A percentile compares a stretch with the other conserved stretches of the same genome.
These are phyloP conservation scores for Drosophila parabipectinata DNA, from an alignment of 1,140 invertebrate species.

Conservation along the genomic window DNA sequence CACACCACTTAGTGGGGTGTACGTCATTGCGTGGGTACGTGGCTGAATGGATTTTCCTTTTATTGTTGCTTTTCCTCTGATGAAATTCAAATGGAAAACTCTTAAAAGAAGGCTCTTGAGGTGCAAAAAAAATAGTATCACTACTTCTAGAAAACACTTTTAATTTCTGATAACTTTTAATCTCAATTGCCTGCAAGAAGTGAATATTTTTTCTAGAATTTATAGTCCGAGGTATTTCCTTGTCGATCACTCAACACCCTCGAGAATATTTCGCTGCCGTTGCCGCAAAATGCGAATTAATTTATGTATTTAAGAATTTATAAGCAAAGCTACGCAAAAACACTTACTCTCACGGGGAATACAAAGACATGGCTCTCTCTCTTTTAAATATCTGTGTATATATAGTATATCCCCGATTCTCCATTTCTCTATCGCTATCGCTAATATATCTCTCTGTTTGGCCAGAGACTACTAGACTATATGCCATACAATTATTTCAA, in stretches of 20 bases:
- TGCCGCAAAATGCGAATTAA: constrained; percentile 64
- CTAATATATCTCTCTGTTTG: constrained; percentile 21
- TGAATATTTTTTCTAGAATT: background rate
- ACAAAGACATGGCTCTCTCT: constrained; percentile 2
- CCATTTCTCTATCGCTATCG: background rate
- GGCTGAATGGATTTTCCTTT: background rate
- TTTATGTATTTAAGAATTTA: constrained; percentile 72
- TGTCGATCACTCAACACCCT: constrained; percentile 19
- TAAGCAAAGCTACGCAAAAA: constrained; percentile 27
- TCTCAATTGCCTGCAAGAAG: background rate
- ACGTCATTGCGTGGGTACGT: constrained; percentile 52
- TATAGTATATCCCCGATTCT: background rate
- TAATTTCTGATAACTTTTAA: background rate
- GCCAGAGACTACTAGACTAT: constrained; percentile 8
- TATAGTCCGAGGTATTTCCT: constrained; percentile 28
- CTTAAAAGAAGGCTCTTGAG: background rate
- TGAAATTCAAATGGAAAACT: constrained; percentile 35
- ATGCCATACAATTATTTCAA: constrained; percentile 46
- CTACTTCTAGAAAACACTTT: background rate
- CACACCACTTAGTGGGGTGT: constrained; percentile 46
- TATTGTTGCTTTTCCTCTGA: background rate
- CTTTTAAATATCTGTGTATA: background rate
- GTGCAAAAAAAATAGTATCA: background rate
- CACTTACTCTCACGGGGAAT: constrained; percentile 16
- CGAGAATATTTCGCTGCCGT: constrained; percentile 23